Conservation (phyloP, 2,888 invertebrate species). For the Trichacis sp. region DNA sequence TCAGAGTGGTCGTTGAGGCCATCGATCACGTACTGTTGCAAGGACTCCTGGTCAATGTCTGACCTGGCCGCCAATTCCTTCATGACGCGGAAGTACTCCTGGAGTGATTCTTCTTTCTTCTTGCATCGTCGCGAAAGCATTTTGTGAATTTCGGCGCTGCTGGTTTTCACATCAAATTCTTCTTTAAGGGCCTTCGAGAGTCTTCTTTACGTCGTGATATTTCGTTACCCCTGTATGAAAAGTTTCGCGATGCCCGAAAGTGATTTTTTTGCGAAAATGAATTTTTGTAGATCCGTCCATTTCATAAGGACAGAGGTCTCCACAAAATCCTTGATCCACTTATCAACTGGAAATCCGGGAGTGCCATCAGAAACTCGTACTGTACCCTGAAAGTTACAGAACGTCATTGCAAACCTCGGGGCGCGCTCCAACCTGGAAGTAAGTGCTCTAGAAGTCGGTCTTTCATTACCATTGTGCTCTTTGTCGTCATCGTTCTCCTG, state of each 20-base stretch:
- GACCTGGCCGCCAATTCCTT: constrained; percentile 15
- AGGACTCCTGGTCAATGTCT: constrained; percentile 17
- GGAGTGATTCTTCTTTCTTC: constrained; percentile 19
- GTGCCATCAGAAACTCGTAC: constrained; percentile 45
- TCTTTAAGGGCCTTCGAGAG: constrained; percentile 5
- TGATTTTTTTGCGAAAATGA: constrained; percentile 52
- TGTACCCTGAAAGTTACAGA: constrained; percentile 49
- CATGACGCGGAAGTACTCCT: constrained; percentile 18
- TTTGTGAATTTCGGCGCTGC: constrained; percentile 14
- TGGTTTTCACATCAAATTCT: constrained; percentile 10
- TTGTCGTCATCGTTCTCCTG: no score
- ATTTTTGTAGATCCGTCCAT: constrained; percentile 50
- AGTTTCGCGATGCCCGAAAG: constrained; percentile 50
- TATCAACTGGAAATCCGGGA: constrained; percentile 45
- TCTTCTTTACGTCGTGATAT: constrained; percentile 34
- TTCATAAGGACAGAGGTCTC: constrained; percentile 44
- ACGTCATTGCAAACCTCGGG: constrained; percentile 33
- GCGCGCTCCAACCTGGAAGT: no score
- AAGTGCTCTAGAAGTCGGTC: no score
- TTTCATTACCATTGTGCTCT: no score
- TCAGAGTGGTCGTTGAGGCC: constrained; percentile 1
- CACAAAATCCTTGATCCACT: constrained; percentile 51
- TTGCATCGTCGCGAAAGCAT: constrained; percentile 6
- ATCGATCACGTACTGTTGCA: constrained; percentile 30
- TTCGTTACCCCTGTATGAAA: constrained; percentile 47